Base-by-base conservation (phyloP, 2,797 vertebrate genomes). In the Danio kyathit region DNA sequence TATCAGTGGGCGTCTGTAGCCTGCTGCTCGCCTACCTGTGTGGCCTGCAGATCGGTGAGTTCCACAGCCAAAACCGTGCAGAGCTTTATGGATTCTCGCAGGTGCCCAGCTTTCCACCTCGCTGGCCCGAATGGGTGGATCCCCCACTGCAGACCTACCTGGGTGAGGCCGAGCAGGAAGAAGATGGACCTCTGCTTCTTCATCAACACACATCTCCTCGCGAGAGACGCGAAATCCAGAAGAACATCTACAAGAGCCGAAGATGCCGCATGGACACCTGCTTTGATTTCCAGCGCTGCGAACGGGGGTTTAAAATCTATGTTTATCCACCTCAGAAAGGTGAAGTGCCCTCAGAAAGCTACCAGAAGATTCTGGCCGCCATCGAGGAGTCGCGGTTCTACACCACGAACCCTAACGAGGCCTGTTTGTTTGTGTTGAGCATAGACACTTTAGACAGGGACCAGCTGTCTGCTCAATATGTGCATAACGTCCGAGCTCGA, bases 241-340 rank as follows among this genome's bases (percentile, higher is more conserved):
- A 92, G 87, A 93, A 92, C 89, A 92, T 95, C 88, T 94, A 92
- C 91, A 93, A 89, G 88, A 94, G 93, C 89, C 90, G 88, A 16
- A 92, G 93, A 79, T 95, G 95, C 87, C 93, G 94, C 76, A 95
- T 95, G 95, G 94, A 94, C 83, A 95, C 94, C 44, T 95, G 95
- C 85, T 95, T 95, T 6, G 93, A 95, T 90, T 93, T 93, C 29
- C 67, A 88, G 17, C 94, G 92, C 81, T 95, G 95, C 82, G 92
- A 93, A 85, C 86, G 85, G 44, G 92, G 92, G 79, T 95, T 95
- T 80, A 86, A 87, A 83, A 89, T 95, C 38, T 95, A 94, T 69
- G 79, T 94, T 81, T 95, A 95, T 86, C 94, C 95, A 0, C 87
- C 90, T 0, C 91, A 90, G 86, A 91, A 92, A 61, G 93, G 92